These are phyloP conservation scores for Potamarius usumacintae DNA, from an alignment of 2,113 vertebrate genomes.

Conservation along the genomic window DNA sequence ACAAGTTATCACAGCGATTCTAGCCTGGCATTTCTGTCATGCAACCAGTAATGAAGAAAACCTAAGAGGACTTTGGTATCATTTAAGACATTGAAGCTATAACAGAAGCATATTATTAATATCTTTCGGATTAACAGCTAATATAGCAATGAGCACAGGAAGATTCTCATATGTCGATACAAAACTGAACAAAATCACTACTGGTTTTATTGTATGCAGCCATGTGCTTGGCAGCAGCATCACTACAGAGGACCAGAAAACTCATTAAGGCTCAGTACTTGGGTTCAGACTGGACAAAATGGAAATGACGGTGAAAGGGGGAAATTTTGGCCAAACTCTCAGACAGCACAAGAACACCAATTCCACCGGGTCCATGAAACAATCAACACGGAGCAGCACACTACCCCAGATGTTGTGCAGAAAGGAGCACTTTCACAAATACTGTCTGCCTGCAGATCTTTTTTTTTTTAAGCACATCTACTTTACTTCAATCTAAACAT, in stretches of 20 bases:
- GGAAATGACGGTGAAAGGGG: neutral
- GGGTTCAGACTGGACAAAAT: neutral
- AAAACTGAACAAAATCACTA: neutral
- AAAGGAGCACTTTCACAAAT: neutral
- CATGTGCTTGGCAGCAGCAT: neutral
- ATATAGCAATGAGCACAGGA: neutral
- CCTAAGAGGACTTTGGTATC: neutral
- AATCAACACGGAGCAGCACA: neutral
- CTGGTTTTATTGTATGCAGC: neutral
- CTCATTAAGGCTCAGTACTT: neutral
- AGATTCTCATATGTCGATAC: neutral
- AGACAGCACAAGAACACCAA: neutral
- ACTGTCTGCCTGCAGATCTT: neutral
- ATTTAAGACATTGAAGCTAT: neutral
- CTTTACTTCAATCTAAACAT: neutral
- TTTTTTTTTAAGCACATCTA: neutral
- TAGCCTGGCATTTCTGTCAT: neutral
- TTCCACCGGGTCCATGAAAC: neutral
- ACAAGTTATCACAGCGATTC: neutral
- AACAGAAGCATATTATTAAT: neutral
- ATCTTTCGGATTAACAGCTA: neutral
- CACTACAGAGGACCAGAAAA: neutral
- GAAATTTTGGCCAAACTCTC: no score
- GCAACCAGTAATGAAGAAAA: neutral
- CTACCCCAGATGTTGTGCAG: neutral